Evolutionary conservation across 2,888 invertebrate genomes (phyloP).

Genomic region (Clivina fossor): DNA sequence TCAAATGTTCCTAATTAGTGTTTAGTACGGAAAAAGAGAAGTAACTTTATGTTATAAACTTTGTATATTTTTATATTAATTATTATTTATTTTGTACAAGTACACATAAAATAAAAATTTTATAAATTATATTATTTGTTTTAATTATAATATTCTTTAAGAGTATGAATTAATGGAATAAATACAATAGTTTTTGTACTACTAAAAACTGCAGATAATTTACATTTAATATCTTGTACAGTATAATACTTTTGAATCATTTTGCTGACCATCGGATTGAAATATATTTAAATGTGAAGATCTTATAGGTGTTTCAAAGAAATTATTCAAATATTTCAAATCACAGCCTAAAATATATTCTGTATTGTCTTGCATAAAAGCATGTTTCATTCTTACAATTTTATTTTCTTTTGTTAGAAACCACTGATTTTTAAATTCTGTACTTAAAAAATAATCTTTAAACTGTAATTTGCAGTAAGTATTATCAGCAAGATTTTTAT

Average conservation of each 20-base stretch:
- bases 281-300: slow-evolving; percentile 3
- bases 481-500: background rate
- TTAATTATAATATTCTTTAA: background rate
- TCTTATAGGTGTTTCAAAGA: background rate
- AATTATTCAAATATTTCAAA: background rate
- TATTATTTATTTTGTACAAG: background rate
- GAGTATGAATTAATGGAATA: slow-evolving; percentile 5
- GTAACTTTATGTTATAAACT: no score
- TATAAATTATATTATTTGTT: background rate
- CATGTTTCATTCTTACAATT: background rate
- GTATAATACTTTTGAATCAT: background rate
- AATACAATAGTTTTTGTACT: background rate
- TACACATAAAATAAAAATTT: background rate
- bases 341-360: background rate
- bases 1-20: background rate
- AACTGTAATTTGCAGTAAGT: background rate
- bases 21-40: no score
- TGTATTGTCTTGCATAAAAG: background rate
- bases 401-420: slow-evolving; percentile 15
- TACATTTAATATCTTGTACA: background rate
- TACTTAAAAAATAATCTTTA: background rate
- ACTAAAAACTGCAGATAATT: background rate
- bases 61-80: no score
- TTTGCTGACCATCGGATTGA: no score
- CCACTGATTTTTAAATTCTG: slow-evolving; percentile 6